Base-by-base conservation (phyloP, 2,888 invertebrate genomes). In the Sialis lutaria region DNA sequence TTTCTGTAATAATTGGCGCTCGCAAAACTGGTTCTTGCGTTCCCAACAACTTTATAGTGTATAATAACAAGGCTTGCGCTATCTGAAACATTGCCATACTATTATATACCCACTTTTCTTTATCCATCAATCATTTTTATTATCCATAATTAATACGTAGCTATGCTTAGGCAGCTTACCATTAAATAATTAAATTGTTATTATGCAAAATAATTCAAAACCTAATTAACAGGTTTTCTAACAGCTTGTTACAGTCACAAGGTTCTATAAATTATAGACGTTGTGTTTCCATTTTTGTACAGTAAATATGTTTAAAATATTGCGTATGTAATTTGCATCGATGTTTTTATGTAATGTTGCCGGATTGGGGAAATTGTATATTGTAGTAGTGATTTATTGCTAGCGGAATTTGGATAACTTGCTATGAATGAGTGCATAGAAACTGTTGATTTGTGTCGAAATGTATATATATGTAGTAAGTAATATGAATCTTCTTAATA, bases 201-300 rank as follows among this genome's bases (percentile, higher is more conserved):
- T 35, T 45, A 45, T 45, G 45, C 45, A 45, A 45, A 45, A 45
- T 45, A 45, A 30, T 37, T 45, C 37, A 34, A 45, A 45, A 45
- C 33, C 45, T 31, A 42, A 42, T 42, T 42, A 42, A 42, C 42
- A 42, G 12, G 37, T 37, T 37, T 12, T n/a, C 37, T 12, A 37
- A 37, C 22, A 22, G 22, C 22, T 22, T 22, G 22, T 22, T 22
- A 22, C 22, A 22, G 22, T 22, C 22, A 22, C 22, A 22, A 22
- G 22, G 22, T 22, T 22, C 22, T 22, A 22, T 22, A 22, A 22
- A 22, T 22, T 22, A 22, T 22, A 22, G 22, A 22, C 22, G 22
- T 22, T 22, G 22, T 22, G 22, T 22, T 22, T 22, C 22, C 22
- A 22, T 22, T 22, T 22, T 22, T 22, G 22, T 22, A 22, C 22